These are phyloP conservation scores for Daboia siamensis DNA, from an alignment of 2,113 vertebrate species.

Conservation along the genomic window DNA sequence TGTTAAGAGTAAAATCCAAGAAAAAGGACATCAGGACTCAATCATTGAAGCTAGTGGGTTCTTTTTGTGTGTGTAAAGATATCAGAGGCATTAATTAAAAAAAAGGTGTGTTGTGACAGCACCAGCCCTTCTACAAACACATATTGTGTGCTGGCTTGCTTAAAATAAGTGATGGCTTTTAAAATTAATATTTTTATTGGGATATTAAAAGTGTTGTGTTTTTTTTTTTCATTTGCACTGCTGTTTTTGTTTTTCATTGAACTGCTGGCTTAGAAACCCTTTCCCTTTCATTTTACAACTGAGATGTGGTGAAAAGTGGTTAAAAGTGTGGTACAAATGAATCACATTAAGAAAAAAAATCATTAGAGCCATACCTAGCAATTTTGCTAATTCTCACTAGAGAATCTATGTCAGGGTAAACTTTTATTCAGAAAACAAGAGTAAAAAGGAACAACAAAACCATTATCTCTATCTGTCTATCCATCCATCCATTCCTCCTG, in stretches of 20 bases:
- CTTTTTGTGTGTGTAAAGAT: slow-evolving; percentile 46
- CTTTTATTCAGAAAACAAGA: neutral
- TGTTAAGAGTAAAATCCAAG: slow-evolving; percentile 44
- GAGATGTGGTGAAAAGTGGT: slow-evolving; percentile 28
- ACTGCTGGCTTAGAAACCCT: slow-evolving; percentile 46
- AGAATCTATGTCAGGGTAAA: neutral
- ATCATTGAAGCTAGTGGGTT: slow-evolving; percentile 46
- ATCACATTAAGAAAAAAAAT: neutral
- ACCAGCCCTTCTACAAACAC: slow-evolving; percentile 39
- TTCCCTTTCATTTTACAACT: slow-evolving; percentile 52
- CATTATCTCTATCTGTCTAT: neutral
- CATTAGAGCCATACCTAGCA: neutral
- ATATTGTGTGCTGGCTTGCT: slow-evolving; percentile 38
- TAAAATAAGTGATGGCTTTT: slow-evolving; percentile 14
- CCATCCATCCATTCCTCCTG: neutral
- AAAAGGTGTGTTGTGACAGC: slow-evolving; percentile 54
- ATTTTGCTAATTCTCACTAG: neutral
- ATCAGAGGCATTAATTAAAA: slow-evolving; percentile 67
- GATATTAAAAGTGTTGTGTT: slow-evolving; percentile 53
- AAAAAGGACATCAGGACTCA: slow-evolving; percentile 34
- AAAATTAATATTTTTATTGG: slow-evolving; percentile 43
- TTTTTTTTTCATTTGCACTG: slow-evolving; percentile 38
- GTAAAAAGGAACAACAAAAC: neutral
- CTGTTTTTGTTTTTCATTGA: slow-evolving; percentile 54
- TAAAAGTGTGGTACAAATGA: slow-evolving; percentile 22